Evolutionary conservation across 2,888 invertebrate genomes (phyloP).

Genomic region (Hofmannophila pseudospretella): DNA sequence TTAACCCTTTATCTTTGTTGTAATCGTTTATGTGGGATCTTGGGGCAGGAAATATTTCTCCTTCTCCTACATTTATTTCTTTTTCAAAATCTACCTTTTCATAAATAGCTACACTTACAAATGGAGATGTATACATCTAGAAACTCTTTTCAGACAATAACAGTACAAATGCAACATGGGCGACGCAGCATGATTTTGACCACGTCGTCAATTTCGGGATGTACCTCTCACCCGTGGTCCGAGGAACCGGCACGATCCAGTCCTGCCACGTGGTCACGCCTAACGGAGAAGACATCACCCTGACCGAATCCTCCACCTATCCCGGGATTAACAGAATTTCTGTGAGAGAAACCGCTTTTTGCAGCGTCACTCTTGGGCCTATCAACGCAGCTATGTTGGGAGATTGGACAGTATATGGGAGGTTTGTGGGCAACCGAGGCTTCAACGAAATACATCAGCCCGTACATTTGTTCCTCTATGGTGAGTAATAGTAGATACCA

Average conservation of each 20-base stretch:
- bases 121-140: no score
- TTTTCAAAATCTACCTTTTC: no score
- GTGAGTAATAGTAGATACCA: no score
- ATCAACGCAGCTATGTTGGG: constrained; percentile 26
- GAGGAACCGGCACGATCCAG: constrained; percentile 14
- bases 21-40: no score
- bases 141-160: no score
- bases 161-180: neutral
- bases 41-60: no score
- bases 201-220: constrained; percentile 34
- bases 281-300: constrained; percentile 22
- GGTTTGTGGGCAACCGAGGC: constrained; percentile 16
- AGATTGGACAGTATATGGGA: constrained; percentile 34
- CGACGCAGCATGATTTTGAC: constrained; percentile 9
- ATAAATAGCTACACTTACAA: no score
- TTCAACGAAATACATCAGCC: constrained; percentile 27
- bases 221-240: constrained; percentile 25
- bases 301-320: constrained; percentile 25
- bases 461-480: constrained; percentile 30
- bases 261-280: constrained; percentile 42
- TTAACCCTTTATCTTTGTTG: no score
- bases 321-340: constrained; percentile 10
- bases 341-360: constrained; percentile 12
- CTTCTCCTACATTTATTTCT: no score
- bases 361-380: constrained; percentile 33